A percentile compares a stretch with the other conserved stretches of the same genome.
phyloP scores from a whole-genome alignment of 2,888 invertebrate genomes.

The Galerucella nymphaeae region DNA sequence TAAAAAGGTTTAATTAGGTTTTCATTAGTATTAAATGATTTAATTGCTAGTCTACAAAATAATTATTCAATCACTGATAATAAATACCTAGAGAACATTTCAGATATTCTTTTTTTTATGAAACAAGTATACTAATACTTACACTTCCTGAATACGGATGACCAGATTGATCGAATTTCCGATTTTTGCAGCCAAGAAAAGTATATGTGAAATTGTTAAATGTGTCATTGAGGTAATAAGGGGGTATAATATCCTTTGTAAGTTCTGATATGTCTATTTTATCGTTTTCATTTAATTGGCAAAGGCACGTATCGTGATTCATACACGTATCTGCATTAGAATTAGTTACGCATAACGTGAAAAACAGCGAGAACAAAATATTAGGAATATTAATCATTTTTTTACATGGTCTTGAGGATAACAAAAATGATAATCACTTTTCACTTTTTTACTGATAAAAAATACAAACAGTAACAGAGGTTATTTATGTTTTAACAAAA shows the following conservation, averaged over 20 bases:
- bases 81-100: neutral
- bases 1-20: neutral
- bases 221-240: constrained; percentile 45
- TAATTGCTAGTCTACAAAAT: neutral
- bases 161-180: neutral
- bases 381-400: constrained; percentile 20
- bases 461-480: constrained; percentile 1
- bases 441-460: neutral
- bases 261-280: constrained; percentile 55
- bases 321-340: constrained; percentile 49
- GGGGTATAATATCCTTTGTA: constrained; percentile 37
- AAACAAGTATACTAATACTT: constrained; percentile 7
- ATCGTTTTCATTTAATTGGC: constrained; percentile 56
- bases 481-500: neutral
- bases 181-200: constrained; percentile 60
- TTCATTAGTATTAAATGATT: neutral
- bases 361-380: constrained; percentile 28
- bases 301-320: constrained; percentile 55
- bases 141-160: neutral
- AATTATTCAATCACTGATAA: neutral
- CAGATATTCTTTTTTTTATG: too few species aligned
- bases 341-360: constrained; percentile 22
- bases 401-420: constrained; percentile 20
- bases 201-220: constrained; percentile 52
- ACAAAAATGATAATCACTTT: constrained; percentile 13